phyloP scores from a whole-genome alignment of 2,888 invertebrate genomes.

The Eumacrocentrus americanus region DNA sequence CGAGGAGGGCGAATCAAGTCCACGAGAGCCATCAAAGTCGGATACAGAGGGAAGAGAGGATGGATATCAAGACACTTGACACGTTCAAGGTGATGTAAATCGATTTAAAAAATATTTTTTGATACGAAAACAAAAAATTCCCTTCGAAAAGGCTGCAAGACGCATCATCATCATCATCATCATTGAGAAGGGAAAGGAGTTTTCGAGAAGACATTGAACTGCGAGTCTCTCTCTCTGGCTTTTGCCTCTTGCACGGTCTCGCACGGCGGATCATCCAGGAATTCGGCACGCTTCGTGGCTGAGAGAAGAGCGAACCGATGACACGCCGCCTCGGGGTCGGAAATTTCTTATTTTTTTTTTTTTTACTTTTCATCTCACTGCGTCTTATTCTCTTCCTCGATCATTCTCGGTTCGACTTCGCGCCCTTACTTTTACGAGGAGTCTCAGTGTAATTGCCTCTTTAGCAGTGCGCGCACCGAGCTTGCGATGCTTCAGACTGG shows the following conservation, averaged over 20 bases:
- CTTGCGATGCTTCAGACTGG: not conserved
- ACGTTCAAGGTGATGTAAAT: not conserved
- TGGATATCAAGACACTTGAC: not conserved
- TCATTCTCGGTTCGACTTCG: constrained; percentile 12
- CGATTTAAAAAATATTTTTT: not conserved
- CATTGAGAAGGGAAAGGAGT: too few relatives aligned
- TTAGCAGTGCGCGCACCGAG: constrained; percentile 46
- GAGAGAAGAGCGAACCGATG: constrained; percentile 52
- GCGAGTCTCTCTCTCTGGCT: not conserved
- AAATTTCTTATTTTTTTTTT: constrained; percentile 2
- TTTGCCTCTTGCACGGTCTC: not conserved
- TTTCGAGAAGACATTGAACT: not conserved
- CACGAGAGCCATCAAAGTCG: not conserved
- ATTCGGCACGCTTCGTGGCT: constrained; percentile 34
- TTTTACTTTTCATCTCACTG: not conserved
- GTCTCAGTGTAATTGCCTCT: constrained; percentile 57
- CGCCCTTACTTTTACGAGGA: constrained; percentile 52
- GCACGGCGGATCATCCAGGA: constrained; percentile 27
- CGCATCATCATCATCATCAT: too few relatives aligned
- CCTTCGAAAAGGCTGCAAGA: not conserved
- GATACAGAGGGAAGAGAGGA: not conserved
- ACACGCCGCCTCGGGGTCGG: constrained; percentile 53
- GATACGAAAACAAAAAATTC: too few relatives aligned
- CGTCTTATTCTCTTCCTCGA: constrained; percentile 12
- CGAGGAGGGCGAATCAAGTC: constrained; percentile 18